Evolutionary conservation across 1,140 invertebrate genomes (phyloP).

Genomic region (Nasonia giraulti): DNA sequence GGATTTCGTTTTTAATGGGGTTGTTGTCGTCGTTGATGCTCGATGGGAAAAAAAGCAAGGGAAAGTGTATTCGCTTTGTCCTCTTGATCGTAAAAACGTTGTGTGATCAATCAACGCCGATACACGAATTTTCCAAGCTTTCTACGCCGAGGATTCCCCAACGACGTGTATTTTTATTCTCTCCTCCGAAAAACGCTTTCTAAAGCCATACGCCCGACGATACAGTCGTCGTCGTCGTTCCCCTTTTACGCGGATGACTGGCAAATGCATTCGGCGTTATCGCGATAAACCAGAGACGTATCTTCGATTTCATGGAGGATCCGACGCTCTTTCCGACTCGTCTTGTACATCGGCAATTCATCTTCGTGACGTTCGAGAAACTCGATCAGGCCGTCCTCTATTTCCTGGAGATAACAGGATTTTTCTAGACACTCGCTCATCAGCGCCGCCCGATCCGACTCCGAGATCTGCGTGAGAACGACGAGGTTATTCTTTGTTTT

Average conservation of each 20-base stretch:
- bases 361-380: slow-evolving; percentile 57
- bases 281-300: slow-evolving; percentile 51
- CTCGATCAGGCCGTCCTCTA: slow-evolving; percentile 56
- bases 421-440: background rate
- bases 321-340: slow-evolving; percentile 44
- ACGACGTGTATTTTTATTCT: background rate
- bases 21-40: background rate
- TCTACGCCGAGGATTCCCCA: background rate
- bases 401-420: slow-evolving; percentile 5
- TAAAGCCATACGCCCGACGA: background rate
- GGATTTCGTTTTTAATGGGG: background rate
- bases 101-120: no score
- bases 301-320: slow-evolving; percentile 51
- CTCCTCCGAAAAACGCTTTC: background rate
- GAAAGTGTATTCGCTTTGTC: background rate
- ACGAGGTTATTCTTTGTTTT: background rate
- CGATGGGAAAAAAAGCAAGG: background rate
- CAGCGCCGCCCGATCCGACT: background rate
- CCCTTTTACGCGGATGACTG: background rate
- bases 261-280: background rate
- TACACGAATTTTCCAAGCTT: no score
- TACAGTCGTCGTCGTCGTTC: background rate
- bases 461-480: background rate
- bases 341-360: slow-evolving; percentile 58
- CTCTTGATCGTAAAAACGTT: background rate